These are phyloP conservation scores for Galeopterus variegatus DNA, from an alignment of 2,113 vertebrate genomes.

Conservation along the genomic window DNA sequence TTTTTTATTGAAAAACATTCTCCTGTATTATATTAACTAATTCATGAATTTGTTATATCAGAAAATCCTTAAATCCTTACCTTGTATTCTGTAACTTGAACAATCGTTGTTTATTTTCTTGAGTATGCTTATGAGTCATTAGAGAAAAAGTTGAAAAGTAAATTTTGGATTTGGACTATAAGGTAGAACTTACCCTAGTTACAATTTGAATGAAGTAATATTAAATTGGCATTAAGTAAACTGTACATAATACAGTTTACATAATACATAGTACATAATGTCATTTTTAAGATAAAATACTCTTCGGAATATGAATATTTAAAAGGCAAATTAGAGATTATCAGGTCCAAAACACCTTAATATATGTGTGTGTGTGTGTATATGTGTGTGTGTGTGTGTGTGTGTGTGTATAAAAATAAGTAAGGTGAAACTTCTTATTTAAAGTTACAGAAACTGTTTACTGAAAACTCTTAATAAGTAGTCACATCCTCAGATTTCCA, in stretches of 20 bases:
- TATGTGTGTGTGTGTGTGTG: too few relatives aligned
- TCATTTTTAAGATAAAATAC: background rate
- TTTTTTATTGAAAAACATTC: background rate
- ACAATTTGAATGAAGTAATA: background rate
- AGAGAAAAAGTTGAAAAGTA: background rate
- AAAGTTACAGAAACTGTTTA: background rate
- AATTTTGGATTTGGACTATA: conserved; percentile 26
- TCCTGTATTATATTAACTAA: background rate
- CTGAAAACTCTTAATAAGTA: background rate
- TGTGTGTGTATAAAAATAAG: background rate
- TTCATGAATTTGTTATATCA: background rate
- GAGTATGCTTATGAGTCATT: background rate
- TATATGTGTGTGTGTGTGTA: background rate
- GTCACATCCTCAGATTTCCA: background rate
- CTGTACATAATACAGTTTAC: too few relatives aligned
- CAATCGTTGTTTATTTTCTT: background rate
- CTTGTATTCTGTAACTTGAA: background rate
- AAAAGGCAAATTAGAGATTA: background rate
- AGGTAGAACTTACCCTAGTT: background rate
- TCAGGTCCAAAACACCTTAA: background rate
- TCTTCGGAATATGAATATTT: background rate
- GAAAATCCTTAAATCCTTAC: background rate
- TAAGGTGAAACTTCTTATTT: background rate
- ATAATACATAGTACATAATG: background rate
- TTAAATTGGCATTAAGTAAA: conserved; percentile 1